Percentiles rank a stretch among this genome's conserved stretches.
Conservation (phyloP, 2,888 invertebrate species). For the Epinotia nisella region DNA sequence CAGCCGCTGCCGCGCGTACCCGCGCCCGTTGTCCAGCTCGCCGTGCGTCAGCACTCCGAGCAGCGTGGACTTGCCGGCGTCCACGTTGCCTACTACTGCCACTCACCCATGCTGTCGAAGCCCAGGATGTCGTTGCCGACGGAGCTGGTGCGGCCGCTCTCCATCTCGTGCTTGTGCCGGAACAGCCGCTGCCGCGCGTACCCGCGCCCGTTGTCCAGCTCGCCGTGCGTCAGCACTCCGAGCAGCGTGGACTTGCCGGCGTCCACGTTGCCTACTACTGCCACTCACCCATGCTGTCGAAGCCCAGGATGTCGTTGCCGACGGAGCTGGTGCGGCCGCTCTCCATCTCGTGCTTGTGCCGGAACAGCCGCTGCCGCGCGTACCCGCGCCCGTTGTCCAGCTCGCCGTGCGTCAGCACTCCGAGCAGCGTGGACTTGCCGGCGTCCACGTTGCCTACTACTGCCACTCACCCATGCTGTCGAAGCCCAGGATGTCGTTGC, state of each 20-base stretch:
- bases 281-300: too few species aligned
- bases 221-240: conserved; percentile 98
- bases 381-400: too few species aligned
- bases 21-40: conserved; percentile 98
- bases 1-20: conserved; percentile 96
- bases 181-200: conserved; percentile 97
- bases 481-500: conserved; percentile 99
- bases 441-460: too few species aligned
- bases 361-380: too few species aligned
- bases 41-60: conserved; percentile 99
- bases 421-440: too few species aligned
- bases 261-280: conserved; percentile 99
- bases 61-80: conserved; percentile 99
- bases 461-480: conserved; percentile 93
- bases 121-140: conserved; percentile 99
- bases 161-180: conserved; percentile 99
- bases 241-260: conserved; percentile 99
- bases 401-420: too few species aligned
- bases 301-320: too few species aligned
- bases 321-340: too few species aligned
- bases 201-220: conserved; percentile 98
- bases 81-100: conserved; percentile 99
- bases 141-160: conserved; percentile 98
- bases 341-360: too few species aligned
- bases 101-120: conserved; percentile 94